Base-by-base conservation (phyloP, 2,888 invertebrate genomes). In the Drosophila cognata region DNA sequence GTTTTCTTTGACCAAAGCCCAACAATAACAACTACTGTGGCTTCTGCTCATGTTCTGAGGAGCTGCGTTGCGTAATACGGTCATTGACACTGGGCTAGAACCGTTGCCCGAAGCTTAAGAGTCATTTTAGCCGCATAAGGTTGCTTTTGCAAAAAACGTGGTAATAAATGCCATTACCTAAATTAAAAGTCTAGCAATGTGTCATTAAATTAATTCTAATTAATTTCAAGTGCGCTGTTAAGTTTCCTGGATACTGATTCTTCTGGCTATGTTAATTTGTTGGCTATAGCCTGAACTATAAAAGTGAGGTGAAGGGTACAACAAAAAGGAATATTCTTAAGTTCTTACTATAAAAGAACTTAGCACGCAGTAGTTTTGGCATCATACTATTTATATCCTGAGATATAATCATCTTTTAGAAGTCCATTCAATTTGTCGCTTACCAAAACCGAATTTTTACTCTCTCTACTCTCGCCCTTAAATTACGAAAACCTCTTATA, bases 1-100 rank as follows among this genome's bases (percentile, higher is more conserved):
- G 55, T 66, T 62, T 61, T 53, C 58, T 50, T 62, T 53, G 50
- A 33, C 35, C 52, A 69, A 53, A 29, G n/a, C 56, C 66, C 46
- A 53, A 48, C 33, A 53, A 61, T 41, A 56, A 46, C 70, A 46
- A 41, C 61, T 29, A 62, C 61, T 52, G 63, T 61, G 33, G 50
- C 33, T 51, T 50, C 52, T 73, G 68, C 67, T 70, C 68, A 64
- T 60, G 66, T 76, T 80, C 80, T 79, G 65, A 74, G 66, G 68
- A 63, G 79, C 76, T 78, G 79, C 69, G 89, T 90, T 90, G 89
- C 91, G 91, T 90, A 90, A 90, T 90, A 90, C 90, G 90, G 90
- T 90, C 90, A 84, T 91, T 90, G 90, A 91, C 90, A 71, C 79
- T 57, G 35, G 56, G 69, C 74, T 51, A 66, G 60, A 61, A 79